Evolutionary conservation across 2,113 vertebrate species (phyloP), one percentile per base, ranked within the genome.

Genomic region (Fukomys damarensis): DNA sequence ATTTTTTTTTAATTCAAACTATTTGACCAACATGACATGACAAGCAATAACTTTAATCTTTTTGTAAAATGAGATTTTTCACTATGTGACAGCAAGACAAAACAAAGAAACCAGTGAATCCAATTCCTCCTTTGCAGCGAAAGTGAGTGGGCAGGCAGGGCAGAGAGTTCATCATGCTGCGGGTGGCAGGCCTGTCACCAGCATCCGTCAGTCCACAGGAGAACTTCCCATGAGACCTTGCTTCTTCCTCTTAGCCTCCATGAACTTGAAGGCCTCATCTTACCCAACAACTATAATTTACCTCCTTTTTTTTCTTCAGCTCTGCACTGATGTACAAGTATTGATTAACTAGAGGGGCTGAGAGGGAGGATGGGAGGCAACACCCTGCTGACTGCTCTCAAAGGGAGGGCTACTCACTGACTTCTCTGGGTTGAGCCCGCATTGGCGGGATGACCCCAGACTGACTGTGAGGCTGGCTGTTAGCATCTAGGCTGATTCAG

Each of bases 281-380:
- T 56, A 87, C 54, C 77, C 96, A 96, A 93, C 56, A 72, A 52
- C 91, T 65, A 8, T 95, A 91, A 97, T 96, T 96, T 72, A 70
- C 80, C 91, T 96, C 76, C 16, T 28, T 83, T 61, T 43, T 32
- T 79, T 76, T 86, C 72, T 79, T 89, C 19, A 76, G 82, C 43
- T 91, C 72, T 91, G 72, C 91, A 95, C 91, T 96, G 96, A 95
- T 86, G 86, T 86, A 89, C 68, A 86, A 76, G 86, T 91, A 97
- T 96, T 94, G 97, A 96, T 95, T 96, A 83, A 93, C 93, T 83
- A 89, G 93, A 52, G 43, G 80, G 28, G 32, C 68, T 58, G 72
- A 35, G 49, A 88, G 41, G 56, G 88, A 82, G 43, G 65, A 22
- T 22, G 24, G 65, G 26, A 41, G 4, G 63, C 65, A 68, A 72